Conservation (phyloP, 1,140 invertebrate genomes). For the Orussus abietinus region DNA sequence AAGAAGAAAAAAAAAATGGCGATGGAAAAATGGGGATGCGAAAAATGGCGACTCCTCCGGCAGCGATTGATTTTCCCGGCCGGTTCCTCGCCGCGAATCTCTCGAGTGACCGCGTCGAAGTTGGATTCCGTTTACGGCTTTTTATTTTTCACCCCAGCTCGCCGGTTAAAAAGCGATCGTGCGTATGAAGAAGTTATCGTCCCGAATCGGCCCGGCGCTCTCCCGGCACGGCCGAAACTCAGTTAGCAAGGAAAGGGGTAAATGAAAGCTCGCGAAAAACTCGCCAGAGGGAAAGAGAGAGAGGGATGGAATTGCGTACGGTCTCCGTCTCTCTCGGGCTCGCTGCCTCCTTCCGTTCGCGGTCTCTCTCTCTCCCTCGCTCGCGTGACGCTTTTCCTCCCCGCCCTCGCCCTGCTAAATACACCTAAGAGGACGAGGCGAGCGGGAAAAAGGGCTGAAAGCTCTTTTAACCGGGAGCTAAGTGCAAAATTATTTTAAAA, state of each 20-base stretch:
- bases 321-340: neutral
- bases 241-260: no score
- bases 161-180: slow-evolving; percentile 19
- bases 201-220: neutral
- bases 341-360: neutral
- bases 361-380: neutral
- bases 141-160: slow-evolving; percentile 9
- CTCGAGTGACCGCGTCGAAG: neutral
- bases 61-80: no score
- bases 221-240: no score
- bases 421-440: slow-evolving; percentile 25
- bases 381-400: slow-evolving; percentile 17
- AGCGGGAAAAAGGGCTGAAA: slow-evolving; percentile 13
- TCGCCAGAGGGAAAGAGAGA: slow-evolving; percentile 4
- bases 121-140: slow-evolving; percentile 6
- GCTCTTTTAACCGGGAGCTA: slow-evolving; percentile 23
- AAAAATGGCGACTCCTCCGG: neutral
- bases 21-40: neutral
- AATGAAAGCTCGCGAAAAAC: slow-evolving; percentile 12
- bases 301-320: neutral
- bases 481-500: slow-evolving; percentile 53
- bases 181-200: slow-evolving; percentile 12
- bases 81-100: neutral
- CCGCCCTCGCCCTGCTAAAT: slow-evolving; percentile 24
- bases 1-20: neutral